Evolutionary conservation across 2,797 vertebrate genomes (phyloP).

Genomic region (Myripristis murdjan): DNA sequence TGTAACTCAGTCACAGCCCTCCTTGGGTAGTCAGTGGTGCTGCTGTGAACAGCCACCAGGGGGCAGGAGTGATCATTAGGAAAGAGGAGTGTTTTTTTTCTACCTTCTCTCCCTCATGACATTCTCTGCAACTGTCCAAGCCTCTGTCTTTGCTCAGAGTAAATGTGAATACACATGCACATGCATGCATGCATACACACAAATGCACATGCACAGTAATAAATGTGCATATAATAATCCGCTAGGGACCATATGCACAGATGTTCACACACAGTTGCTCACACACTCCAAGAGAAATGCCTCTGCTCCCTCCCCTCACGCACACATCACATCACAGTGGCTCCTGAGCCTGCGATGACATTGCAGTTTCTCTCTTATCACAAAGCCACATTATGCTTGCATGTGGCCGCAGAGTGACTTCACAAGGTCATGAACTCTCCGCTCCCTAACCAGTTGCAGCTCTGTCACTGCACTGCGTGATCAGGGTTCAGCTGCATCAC

Average conservation of each 20-base stretch:
- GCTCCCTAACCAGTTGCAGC: constrained; percentile 12
- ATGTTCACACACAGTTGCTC: constrained; percentile 37
- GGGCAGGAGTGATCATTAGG: constrained; percentile 84
- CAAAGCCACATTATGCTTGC: constrained; percentile 31
- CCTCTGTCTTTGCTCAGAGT: constrained; percentile 49
- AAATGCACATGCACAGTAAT: constrained; percentile 4
- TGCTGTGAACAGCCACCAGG: constrained; percentile 78
- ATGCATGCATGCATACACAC: constrained; percentile 11
- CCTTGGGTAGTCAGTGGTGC: constrained; percentile 5
- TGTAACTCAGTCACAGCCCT: constrained; percentile 28
- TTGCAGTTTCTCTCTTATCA: constrained; percentile 58
- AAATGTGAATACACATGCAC: constrained; percentile 14
- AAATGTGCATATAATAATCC: constrained; percentile 38
- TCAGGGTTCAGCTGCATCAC: constrained; percentile 48
- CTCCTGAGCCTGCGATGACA: constrained; percentile 44
- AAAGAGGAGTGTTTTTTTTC: constrained; percentile 56
- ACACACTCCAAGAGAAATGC: constrained; percentile 15
- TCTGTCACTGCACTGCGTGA: constrained; percentile 37
- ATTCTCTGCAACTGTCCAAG: constrained; percentile 42
- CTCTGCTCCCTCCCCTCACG: not conserved
- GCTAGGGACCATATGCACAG: constrained; percentile 3
- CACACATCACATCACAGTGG: constrained; percentile 5
- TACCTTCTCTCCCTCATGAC: constrained; percentile 19
- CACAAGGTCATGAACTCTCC: constrained; percentile 57
- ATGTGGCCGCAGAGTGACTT: constrained; percentile 53